phyloP scores from a whole-genome alignment of 2,113 vertebrate genomes.

The Alectura lathami region DNA sequence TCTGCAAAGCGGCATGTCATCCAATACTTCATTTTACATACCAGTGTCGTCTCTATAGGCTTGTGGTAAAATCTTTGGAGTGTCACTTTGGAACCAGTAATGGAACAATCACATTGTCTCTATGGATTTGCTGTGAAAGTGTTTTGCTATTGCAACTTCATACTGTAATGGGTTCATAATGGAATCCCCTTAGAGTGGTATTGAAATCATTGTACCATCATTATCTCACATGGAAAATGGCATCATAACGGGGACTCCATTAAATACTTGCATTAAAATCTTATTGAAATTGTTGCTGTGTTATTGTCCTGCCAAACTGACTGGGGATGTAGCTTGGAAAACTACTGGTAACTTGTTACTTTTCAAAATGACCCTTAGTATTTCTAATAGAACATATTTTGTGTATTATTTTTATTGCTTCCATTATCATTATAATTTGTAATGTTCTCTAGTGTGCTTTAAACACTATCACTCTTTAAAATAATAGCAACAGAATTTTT shows the following conservation, averaged over 20 bases:
- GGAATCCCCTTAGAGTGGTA: slow-evolving; percentile 35
- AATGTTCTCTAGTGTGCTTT: background rate
- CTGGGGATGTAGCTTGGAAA: background rate
- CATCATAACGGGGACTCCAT: slow-evolving; percentile 22
- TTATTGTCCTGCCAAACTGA: slow-evolving; percentile 16
- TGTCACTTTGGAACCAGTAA: slow-evolving; percentile 40
- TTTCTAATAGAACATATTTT: background rate
- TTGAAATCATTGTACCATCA: slow-evolving; percentile 44
- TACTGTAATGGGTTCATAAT: slow-evolving; percentile 62
- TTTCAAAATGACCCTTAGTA: slow-evolving; percentile 1
- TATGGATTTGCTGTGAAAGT: slow-evolving; percentile 14
- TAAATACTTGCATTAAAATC: slow-evolving; percentile 31
- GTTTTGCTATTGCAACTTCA: slow-evolving; percentile 31
- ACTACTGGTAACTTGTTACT: background rate
- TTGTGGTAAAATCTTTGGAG: slow-evolving; percentile 35
- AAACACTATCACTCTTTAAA: background rate
- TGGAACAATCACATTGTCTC: slow-evolving; percentile 27
- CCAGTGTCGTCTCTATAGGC: background rate
- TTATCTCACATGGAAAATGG: background rate
- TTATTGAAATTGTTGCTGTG: background rate
- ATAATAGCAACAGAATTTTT: background rate
- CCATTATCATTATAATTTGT: background rate
- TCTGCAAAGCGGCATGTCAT: background rate
- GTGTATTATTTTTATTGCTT: background rate
- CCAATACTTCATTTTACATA: background rate